Base-by-base conservation (phyloP, 2,113 vertebrate genomes). In the Elgaria multicarinata region DNA sequence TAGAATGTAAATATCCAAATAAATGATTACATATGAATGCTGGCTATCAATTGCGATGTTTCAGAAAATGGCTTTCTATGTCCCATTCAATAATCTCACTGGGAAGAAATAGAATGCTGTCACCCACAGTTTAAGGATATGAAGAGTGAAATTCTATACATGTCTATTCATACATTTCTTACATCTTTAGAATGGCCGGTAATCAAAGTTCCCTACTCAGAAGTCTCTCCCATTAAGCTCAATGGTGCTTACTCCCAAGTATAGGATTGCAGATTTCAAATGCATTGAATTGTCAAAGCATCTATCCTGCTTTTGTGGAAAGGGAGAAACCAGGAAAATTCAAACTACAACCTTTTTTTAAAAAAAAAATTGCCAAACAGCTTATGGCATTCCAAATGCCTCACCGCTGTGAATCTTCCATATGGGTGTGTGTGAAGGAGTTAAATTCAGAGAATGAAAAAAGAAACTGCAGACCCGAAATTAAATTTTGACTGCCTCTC, bases 381-480 rank as follows among this genome's bases (percentile, higher is more conserved):
- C 66, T 0, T 66, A 24, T 5, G 53, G 33, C 46, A 14, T 39
- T 86, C 12, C 31, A 71, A 89, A 22, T 0, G 76, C 69, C 33
- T 84, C 87, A 89, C 3, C 26, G n/a, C 72, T 12, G 0, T 0
- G n/a, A 75, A 88, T 71, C 5, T 50, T 66, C 22, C 31, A 53
- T 0, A 28, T n/a, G 9, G 9, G 44, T 28, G 9, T 18, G 13
- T 13, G 8, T 3, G 16, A 7, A 28, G 8, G 3, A 67, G 31
- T 71, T 33, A 71, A 33, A 33, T 53, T 44, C 75, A 3, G 24
- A 77, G 44, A 26, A 28, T 46, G 20, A 9, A 10, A 77, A 46
- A 77, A 24, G 10, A 71, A 33, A 71, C 69, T 53, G 31, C 14
- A 79, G 14, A 50, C 33, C 12, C 2, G 14, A 28, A 79, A n/a